Evolutionary conservation across 2,113 vertebrate genomes (phyloP), one percentile per base, ranked within the genome.

Genomic region (Xiphophorus maculatus): DNA sequence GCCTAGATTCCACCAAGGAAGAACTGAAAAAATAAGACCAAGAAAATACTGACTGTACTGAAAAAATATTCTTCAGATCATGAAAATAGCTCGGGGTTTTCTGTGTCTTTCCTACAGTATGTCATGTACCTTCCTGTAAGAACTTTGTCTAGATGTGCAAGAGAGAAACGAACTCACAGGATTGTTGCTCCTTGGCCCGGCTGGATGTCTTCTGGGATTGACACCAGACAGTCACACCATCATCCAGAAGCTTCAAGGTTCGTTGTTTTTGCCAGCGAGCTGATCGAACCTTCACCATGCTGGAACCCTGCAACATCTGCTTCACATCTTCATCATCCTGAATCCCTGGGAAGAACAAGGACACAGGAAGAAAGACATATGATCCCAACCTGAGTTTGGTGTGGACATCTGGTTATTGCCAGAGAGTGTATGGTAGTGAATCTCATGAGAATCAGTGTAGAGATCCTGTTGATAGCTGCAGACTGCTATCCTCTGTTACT

Each of bases 151-250:
- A 3, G 40, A 25, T 64, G 63, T 1, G 66, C 12, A 12, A 42
- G 42, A 63, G 40, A 64, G 5, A 27, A 12, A 14, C 48, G 12
- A 27, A 95, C 97, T 97, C 89, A 99, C 98, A 99, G 86, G 96
- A 96, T 68, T 95, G 96, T 61, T 92, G 92, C n/a, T 96, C 93
- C 13, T 93, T 95, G 27, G 93, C 78, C 2, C 73, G 93, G 35
- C 93, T 81, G 62, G 94, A 93, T 61, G 93, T 92, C 80, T 95
- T 94, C 73, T 79, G 87, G 72, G 97, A 94, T 91, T 98, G 95
- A 83, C 95, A 97, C 95, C 95, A 96, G 69, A 99, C 83, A 0
- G 96, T 98, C 64, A 95, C 85, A 0, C 97, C 95, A 0, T 98
- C 98, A 69, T 96, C 96, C 92, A 96, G 92, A 86, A 99, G 94